These are phyloP conservation scores for Vultur gryphus DNA, from an alignment of 2,797 vertebrate species.

Conservation along the genomic window DNA sequence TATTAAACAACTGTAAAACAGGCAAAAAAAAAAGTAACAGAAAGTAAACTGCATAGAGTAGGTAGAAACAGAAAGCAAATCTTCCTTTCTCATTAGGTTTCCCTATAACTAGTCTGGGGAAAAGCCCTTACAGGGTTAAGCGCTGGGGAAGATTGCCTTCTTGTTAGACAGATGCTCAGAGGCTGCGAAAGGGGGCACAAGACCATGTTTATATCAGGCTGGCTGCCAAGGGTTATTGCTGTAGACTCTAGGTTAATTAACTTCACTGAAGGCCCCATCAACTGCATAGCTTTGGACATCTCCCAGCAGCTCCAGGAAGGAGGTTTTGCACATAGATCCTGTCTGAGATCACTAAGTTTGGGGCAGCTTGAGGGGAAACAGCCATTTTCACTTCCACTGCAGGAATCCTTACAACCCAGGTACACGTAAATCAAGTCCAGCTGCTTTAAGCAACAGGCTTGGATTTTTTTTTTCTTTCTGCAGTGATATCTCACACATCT, in stretches of 20 bases:
- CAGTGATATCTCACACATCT: background rate
- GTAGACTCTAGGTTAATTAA: constrained; percentile 23
- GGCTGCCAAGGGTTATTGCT: constrained; percentile 28
- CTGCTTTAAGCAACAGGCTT: background rate
- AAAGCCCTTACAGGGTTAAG: background rate
- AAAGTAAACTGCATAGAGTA: background rate
- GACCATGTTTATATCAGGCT: background rate
- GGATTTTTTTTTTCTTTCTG: background rate
- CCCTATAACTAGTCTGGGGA: background rate
- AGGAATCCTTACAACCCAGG: background rate
- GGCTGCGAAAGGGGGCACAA: constrained; percentile 7
- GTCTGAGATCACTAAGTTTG: background rate
- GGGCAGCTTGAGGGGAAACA: background rate
- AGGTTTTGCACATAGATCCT: background rate
- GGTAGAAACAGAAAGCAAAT: background rate
- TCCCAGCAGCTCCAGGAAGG: background rate
- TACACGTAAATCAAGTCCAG: background rate
- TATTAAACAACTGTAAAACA: background rate
- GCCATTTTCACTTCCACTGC: background rate
- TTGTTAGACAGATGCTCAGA: background rate
- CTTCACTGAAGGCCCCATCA: background rate
- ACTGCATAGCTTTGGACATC: background rate
- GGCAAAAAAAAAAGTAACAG: rapidly evolving
- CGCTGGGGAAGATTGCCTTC: background rate
- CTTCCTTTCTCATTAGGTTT: background rate